Evolutionary conservation across 2,797 vertebrate species (phyloP).

Genomic region (Phyllotis vaccarum): DNA sequence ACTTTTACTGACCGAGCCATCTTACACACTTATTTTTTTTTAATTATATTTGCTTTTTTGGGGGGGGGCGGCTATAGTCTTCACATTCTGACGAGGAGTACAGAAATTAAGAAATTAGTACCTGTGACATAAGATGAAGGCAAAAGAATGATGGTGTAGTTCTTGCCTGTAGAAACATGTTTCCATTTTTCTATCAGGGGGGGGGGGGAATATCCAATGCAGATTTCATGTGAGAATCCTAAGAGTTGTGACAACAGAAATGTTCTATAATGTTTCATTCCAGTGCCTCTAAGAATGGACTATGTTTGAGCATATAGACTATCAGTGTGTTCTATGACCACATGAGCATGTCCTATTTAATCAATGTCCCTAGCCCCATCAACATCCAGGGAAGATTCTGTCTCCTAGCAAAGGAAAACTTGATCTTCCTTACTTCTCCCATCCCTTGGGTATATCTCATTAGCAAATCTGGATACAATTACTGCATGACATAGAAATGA

Average conservation of each 20-base stretch:
- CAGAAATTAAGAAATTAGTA: not conserved
- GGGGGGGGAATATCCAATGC: not conserved
- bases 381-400: not conserved
- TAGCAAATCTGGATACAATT: constrained; percentile 53
- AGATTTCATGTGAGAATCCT: not conserved
- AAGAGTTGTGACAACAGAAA: not conserved
- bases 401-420: not conserved
- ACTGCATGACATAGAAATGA: constrained; percentile 34
- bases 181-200: constrained; percentile 3
- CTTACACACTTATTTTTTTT: not conserved
- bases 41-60: too few species aligned
- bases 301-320: not conserved
- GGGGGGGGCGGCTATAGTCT: too few species aligned
- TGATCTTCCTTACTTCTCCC: not conserved
- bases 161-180: not conserved
- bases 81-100: not conserved
- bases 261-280: not conserved
- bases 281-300: not conserved
- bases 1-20: not conserved
- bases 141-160: not conserved
- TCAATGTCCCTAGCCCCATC: not conserved
- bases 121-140: not conserved
- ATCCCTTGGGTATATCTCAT: not conserved
- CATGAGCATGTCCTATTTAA: not conserved
- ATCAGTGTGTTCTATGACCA: not conserved